Evolutionary conservation across 2,888 invertebrate genomes (phyloP).

Genomic region (Magallana nippona): DNA sequence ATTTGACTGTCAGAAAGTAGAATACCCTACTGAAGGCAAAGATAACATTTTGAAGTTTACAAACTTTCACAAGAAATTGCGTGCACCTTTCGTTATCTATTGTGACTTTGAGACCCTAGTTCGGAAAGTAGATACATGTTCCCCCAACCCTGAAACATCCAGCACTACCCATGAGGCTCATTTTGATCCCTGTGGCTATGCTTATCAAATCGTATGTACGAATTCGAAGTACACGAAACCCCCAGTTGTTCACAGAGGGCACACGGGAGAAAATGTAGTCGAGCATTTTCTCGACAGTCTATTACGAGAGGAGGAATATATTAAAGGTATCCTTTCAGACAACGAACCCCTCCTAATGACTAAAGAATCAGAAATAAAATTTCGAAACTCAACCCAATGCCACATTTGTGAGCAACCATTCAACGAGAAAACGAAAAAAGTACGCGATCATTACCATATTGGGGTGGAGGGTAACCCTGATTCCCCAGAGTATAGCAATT

Average conservation of each 20-base stretch:
- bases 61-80: conserved; percentile 39
- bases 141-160: conserved; percentile 40
- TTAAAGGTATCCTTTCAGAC: conserved; percentile 39
- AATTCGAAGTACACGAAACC: conserved; percentile 44
- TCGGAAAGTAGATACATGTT: conserved; percentile 38
- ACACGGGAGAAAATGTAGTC: conserved; percentile 45
- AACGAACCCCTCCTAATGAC: conserved; percentile 32
- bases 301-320: conserved; percentile 43
- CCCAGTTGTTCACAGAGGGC: conserved; percentile 4
- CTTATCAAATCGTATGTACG: conserved; percentile 46
- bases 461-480: not conserved
- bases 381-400: conserved; percentile 40
- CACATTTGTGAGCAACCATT: conserved; percentile 46
- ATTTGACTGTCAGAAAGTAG: conserved; percentile 41
- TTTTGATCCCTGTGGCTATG: conserved; percentile 48
- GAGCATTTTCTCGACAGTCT: conserved; percentile 42
- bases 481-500: not conserved
- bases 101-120: conserved; percentile 47
- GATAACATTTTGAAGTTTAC: conserved; percentile 43
- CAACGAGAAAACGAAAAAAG: conserved; percentile 13
- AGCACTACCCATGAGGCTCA: conserved; percentile 43
- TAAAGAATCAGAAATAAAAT: not conserved
- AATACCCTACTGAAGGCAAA: conserved; percentile 45
- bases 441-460: conserved; percentile 40
- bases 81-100: conserved; percentile 46